A percentile compares a stretch with the other conserved stretches of the same genome.
phyloP scores from a whole-genome alignment of 2,113 vertebrate genomes.

The Hoplias malabaricus region DNA sequence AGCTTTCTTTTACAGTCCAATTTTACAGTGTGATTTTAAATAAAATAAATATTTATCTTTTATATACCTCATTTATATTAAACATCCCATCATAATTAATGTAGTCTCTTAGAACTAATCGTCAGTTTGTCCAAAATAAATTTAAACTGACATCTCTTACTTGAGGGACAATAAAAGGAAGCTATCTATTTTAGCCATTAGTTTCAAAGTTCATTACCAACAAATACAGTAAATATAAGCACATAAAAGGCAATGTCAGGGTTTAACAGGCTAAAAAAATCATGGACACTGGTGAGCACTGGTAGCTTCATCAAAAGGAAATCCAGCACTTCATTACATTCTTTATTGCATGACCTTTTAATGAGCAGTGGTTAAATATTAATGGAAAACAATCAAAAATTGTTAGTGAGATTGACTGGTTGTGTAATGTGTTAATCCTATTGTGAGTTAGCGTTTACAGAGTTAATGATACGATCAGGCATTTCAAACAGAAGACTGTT shows the following conservation, averaged over 20 bases:
- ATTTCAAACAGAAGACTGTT: constrained; percentile 6
- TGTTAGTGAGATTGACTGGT: neutral
- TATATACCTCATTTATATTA: too few species aligned
- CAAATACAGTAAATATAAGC: too few species aligned
- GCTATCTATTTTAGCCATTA: too few species aligned
- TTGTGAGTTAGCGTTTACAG: neutral
- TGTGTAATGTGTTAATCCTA: neutral
- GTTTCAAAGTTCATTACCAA: too few species aligned
- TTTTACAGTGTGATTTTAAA: too few species aligned
- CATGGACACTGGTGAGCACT: neutral
- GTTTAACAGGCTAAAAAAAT: neutral
- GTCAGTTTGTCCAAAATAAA: too few species aligned
- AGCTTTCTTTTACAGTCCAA: too few species aligned
- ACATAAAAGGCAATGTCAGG: neutral
- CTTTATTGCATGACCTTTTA: neutral
- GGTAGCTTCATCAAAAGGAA: neutral
- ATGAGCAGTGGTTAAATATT: neutral
- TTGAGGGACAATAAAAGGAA: too few species aligned
- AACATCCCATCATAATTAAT: too few species aligned
- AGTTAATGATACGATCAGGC: neutral
- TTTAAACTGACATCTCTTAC: too few species aligned
- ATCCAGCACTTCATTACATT: neutral
- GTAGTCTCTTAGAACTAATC: too few species aligned
- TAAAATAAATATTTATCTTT: too few species aligned
- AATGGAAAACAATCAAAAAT: neutral